Conservation (phyloP, 53 echinoderm and acorn worm genomes). For the Echinarachnius parma region DNA sequence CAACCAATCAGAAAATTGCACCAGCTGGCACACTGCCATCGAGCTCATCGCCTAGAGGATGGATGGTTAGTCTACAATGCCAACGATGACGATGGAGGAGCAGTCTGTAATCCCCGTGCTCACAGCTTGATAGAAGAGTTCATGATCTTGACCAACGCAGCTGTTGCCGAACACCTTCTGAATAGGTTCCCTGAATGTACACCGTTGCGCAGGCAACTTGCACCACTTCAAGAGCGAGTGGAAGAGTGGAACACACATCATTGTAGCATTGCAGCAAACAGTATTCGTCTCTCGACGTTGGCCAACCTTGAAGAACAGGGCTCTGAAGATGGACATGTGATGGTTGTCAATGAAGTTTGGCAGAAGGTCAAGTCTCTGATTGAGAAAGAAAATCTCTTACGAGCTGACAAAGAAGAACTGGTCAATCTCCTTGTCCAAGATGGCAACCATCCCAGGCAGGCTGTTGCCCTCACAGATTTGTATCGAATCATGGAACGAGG, state of each 20-base stretch:
- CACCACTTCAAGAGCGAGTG: constrained; percentile 50
- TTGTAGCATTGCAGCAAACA: constrained; percentile 46
- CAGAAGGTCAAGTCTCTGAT: background rate
- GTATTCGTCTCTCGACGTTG: constrained; percentile 36
- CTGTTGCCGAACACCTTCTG: constrained; percentile 59
- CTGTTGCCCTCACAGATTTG: constrained; percentile 53
- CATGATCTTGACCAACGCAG: constrained; percentile 66
- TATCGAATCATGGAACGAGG: constrained; percentile 57
- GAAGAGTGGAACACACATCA: constrained; percentile 52
- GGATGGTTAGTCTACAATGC: constrained; percentile 48
- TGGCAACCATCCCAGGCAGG: constrained; percentile 68
- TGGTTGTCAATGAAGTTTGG: constrained; percentile 8
- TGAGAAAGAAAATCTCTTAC: constrained; percentile 1
- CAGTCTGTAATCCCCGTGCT: constrained; percentile 58
- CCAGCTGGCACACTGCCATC: constrained; percentile 50
- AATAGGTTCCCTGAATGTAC: constrained; percentile 49
- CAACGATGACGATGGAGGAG: constrained; percentile 59
- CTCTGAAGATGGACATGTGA: background rate
- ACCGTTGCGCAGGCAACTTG: constrained; percentile 67
- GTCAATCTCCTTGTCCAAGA: constrained; percentile 58
- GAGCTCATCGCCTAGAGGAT: constrained; percentile 56
- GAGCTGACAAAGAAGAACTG: constrained; percentile 53
- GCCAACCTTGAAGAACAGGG: constrained; percentile 4
- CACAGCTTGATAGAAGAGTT: constrained; percentile 73
- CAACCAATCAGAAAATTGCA: constrained; percentile 9